phyloP scores from a whole-genome alignment of 2,113 vertebrate genomes.

The Trichechus manatus region DNA sequence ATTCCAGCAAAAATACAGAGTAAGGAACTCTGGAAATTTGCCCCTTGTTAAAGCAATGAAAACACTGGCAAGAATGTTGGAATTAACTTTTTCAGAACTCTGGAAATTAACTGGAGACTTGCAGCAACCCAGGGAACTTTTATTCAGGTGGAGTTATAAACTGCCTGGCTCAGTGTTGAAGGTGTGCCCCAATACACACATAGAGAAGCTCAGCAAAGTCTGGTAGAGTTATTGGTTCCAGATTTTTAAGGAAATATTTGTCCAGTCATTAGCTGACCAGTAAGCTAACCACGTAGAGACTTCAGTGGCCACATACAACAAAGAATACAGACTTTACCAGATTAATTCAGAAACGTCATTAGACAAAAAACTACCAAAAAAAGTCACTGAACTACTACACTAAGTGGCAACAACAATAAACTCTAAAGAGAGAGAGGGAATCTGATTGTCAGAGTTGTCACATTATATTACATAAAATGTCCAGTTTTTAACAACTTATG shows the following conservation, averaged over 20 bases:
- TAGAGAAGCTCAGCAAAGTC: not conserved
- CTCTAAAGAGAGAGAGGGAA: not conserved
- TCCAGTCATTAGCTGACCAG: not conserved
- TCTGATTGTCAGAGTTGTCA: not conserved
- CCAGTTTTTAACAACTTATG: not conserved
- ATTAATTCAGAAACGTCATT: not conserved
- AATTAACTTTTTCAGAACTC: constrained; percentile 31
- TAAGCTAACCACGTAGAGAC: not conserved
- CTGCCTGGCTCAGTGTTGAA: not conserved
- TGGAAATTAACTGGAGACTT: constrained; percentile 31
- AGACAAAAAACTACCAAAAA: not conserved
- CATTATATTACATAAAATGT: not conserved
- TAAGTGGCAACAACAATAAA: not conserved
- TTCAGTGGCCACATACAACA: not conserved
- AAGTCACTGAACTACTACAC: not conserved
- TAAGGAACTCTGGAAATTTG: not conserved
- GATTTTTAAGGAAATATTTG: constrained; percentile 33
- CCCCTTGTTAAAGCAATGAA: not conserved
- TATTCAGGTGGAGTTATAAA: not conserved
- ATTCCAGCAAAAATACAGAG: not conserved
- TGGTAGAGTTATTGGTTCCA: not conserved
- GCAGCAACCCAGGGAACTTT: not conserved
- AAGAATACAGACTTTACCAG: not conserved
- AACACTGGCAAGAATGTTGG: not conserved
- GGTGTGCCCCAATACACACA: not conserved